Percentiles rank a stretch among this genome's conserved stretches.
phyloP scores from a whole-genome alignment of 2,797 vertebrate genomes.

The Chaunax sp. region DNA sequence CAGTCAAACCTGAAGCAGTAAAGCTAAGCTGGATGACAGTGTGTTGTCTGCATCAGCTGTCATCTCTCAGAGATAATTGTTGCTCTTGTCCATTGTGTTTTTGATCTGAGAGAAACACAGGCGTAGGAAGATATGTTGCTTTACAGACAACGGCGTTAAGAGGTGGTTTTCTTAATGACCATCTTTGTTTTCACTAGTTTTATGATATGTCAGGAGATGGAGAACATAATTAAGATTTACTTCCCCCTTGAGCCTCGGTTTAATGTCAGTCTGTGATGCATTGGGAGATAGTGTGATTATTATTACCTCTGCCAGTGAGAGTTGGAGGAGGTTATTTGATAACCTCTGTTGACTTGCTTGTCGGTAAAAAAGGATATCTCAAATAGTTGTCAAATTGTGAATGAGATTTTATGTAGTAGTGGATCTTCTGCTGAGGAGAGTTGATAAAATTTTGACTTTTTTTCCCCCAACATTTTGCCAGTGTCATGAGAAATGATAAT shows the following conservation, averaged over 20 bases:
- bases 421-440: no score
- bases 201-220: conserved; percentile 18
- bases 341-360: no score
- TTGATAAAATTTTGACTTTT: no score
- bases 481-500: no score
- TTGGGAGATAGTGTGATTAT: not conserved
- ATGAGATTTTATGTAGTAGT: no score
- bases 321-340: no score
- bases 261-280: conserved; percentile 10
- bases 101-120: conserved; percentile 52
- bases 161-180: conserved; percentile 26
- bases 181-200: conserved; percentile 26
- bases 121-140: conserved; percentile 11
- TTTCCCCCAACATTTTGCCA: no score
- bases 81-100: conserved; percentile 65
- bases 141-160: conserved; percentile 30
- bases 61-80: conserved; percentile 63
- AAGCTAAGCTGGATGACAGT: conserved; percentile 44
- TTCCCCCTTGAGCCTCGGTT: not conserved
- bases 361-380: no score
- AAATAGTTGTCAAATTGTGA: no score
- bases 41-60: conserved; percentile 56
- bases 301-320: conserved; percentile 5
- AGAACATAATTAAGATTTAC: conserved; percentile 22
- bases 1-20: conserved; percentile 56